Conservation (phyloP, 2,113 vertebrate species). For the Toxotes chatareus region DNA sequence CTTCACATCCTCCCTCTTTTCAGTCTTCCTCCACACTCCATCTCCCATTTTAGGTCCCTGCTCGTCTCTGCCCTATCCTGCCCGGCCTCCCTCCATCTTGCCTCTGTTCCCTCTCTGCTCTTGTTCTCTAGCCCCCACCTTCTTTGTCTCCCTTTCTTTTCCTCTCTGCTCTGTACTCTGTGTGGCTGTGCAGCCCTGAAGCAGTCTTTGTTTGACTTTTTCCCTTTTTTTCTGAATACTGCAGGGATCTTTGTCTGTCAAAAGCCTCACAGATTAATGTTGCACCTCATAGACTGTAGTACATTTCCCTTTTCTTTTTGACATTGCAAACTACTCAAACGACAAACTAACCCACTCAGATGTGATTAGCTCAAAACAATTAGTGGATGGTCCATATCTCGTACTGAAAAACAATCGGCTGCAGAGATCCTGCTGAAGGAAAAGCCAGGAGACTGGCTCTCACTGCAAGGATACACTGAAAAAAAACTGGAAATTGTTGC, state of each 20-base stretch:
- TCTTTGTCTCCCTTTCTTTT: background rate
- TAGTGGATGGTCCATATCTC: background rate
- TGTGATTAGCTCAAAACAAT: background rate
- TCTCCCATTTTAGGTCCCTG: constrained; percentile 34
- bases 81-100: constrained; percentile 32
- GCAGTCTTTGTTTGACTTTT: constrained; percentile 36
- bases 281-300: background rate
- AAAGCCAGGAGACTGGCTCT: background rate
- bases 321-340: background rate
- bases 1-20: constrained; percentile 13
- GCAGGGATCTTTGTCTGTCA: constrained; percentile 6
- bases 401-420: background rate
- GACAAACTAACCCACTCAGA: background rate
- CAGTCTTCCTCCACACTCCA: constrained; percentile 33
- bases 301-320: constrained; percentile 4
- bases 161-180: background rate
- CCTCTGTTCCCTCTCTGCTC: constrained; percentile 8
- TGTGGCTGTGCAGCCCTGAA: constrained; percentile 6
- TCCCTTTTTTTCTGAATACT: background rate
- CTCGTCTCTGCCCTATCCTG: background rate
- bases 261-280: constrained; percentile 9
- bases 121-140: background rate
- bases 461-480: background rate
- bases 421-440: background rate
- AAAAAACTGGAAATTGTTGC: background rate